phyloP scores from a whole-genome alignment of 2,797 vertebrate species.

The Rallus crepitans region DNA sequence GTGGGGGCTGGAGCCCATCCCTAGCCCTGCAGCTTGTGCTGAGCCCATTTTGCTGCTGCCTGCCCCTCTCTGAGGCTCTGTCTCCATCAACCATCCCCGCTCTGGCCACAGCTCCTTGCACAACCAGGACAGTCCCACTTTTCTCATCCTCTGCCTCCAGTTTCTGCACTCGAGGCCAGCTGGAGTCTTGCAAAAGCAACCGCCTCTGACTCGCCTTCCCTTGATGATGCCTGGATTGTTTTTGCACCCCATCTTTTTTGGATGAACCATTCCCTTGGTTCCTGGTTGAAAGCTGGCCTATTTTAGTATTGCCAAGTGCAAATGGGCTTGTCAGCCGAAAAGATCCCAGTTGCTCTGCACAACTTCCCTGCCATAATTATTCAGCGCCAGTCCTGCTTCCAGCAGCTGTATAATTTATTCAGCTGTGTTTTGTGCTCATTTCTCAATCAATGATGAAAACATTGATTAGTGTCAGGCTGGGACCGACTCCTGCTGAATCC shows the following conservation, averaged over 20 bases:
- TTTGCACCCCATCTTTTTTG: neutral
- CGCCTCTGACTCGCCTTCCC: neutral
- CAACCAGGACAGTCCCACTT: neutral
- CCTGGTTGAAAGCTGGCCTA: constrained; percentile 17
- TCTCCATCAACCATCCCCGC: neutral
- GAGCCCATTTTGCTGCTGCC: neutral
- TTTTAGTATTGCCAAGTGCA: constrained; percentile 20
- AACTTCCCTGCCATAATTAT: constrained; percentile 14
- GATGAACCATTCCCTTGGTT: neutral
- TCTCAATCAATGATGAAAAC: constrained; percentile 68
- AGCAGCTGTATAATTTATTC: constrained; percentile 63
- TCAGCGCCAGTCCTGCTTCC: constrained; percentile 23
- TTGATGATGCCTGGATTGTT: neutral
- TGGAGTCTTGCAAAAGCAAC: neutral
- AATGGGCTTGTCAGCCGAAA: neutral
- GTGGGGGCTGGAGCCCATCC: neutral
- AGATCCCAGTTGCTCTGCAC: neutral
- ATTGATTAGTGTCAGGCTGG: constrained; percentile 68
- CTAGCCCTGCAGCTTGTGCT: neutral
- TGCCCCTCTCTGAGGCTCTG: neutral
- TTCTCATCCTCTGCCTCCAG: neutral
- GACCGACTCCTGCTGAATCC: neutral
- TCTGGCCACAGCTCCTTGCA: neutral
- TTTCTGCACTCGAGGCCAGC: neutral
- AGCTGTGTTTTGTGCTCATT: constrained; percentile 68